Percentiles rank a stretch among this genome's conserved stretches.
Conservation (phyloP, 1,140 invertebrate genomes). For the Ostrea denselamellosa region DNA sequence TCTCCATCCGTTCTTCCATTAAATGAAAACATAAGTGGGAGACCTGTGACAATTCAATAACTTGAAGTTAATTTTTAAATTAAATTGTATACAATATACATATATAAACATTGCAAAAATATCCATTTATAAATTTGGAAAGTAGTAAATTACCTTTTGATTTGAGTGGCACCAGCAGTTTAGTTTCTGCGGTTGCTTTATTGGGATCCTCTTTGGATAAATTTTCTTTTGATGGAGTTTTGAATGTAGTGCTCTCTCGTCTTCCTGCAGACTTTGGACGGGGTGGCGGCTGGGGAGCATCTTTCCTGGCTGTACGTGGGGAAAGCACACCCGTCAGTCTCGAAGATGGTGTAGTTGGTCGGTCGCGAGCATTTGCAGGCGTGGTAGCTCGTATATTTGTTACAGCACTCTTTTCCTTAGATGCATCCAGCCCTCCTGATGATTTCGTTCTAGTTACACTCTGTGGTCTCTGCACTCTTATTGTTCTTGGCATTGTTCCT, state of each 20-base stretch:
- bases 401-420: neutral
- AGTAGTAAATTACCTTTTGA: neutral
- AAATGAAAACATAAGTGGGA: constrained; percentile 60
- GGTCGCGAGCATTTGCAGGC: neutral
- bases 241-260: neutral
- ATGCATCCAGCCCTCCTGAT: neutral
- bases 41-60: neutral
- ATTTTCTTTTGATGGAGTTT: constrained; percentile 33
- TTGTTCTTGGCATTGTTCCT: constrained; percentile 50
- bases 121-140: neutral
- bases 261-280: constrained; percentile 14
- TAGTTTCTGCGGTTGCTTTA: constrained; percentile 9
- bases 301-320: neutral
- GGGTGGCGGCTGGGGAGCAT: constrained; percentile 19
- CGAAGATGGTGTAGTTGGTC: neutral
- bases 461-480: constrained; percentile 23
- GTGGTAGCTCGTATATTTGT: constrained; percentile 38
- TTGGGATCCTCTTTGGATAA: neutral
- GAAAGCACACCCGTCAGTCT: neutral
- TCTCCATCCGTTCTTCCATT: constrained; percentile 65
- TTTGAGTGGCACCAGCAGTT: neutral
- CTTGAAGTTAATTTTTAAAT: neutral
- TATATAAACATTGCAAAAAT: neutral
- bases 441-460: constrained; percentile 50
- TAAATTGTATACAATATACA: neutral